These are phyloP conservation scores for Dipodomys stephensi DNA, from an alignment of 2,113 vertebrate genomes.

Conservation along the genomic window DNA sequence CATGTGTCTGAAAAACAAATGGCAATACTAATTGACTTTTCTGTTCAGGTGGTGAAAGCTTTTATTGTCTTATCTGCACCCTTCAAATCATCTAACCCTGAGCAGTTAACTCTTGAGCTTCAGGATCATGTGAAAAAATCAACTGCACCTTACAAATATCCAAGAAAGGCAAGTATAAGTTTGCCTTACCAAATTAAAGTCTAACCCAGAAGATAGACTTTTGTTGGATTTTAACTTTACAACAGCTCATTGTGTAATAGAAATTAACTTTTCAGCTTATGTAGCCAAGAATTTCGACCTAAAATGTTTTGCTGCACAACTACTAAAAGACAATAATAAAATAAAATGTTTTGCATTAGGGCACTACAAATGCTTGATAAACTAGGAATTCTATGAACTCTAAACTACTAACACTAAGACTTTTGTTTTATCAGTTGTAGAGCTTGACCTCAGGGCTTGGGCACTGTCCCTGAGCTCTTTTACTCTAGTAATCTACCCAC, in stretches of 20 bases:
- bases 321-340: neutral
- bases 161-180: constrained; percentile 89
- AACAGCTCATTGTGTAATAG: neutral
- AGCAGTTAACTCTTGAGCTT: constrained; percentile 86
- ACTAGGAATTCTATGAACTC: neutral
- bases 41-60: constrained; percentile 91
- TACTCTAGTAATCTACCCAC: no score
- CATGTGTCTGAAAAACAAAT: constrained; percentile 34
- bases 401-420: neutral
- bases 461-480: no score
- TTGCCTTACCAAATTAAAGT: neutral
- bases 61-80: constrained; percentile 89
- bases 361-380: constrained; percentile 2
- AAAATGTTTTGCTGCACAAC: no score
- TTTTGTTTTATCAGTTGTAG: no score
- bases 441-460: no score
- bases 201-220: neutral
- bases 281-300: constrained; percentile 43
- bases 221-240: neutral
- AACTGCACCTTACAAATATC: constrained; percentile 94
- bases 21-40: neutral
- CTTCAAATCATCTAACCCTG: constrained; percentile 82
- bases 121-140: constrained; percentile 91
- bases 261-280: neutral
- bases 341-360: constrained; percentile 27